phyloP scores from a whole-genome alignment of 37 sponge, comb jelly and placozoan species.

The Mnemiopsis leidyi region DNA sequence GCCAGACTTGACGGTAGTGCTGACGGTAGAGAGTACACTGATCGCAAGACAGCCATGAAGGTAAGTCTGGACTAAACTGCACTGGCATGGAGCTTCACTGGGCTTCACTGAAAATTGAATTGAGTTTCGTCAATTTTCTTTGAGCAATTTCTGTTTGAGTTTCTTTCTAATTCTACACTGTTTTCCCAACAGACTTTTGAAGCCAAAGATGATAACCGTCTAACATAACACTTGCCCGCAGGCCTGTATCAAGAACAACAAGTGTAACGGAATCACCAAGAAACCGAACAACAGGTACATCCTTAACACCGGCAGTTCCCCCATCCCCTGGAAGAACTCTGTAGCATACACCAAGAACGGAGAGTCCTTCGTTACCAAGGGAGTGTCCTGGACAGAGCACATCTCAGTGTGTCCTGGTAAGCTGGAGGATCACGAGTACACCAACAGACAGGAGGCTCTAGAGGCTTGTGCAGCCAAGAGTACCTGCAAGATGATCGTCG shows the following conservation, averaged over 20 bases:
- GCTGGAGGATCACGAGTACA: background rate
- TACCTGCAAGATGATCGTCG: background rate
- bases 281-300: background rate
- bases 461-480: background rate
- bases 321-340: background rate
- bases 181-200: too few relatives aligned
- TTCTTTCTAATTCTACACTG: too few relatives aligned
- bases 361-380: background rate
- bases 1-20: background rate
- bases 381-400: background rate
- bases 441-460: conserved; percentile 8
- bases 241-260: background rate
- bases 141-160: too few relatives aligned
- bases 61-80: too few relatives aligned
- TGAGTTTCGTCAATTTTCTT: too few relatives aligned
- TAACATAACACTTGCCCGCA: background rate
- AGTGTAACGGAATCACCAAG: conserved; percentile 14
- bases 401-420: background rate
- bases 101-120: too few relatives aligned
- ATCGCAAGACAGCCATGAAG: background rate
- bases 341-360: background rate
- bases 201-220: too few relatives aligned
- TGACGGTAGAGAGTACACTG: background rate
- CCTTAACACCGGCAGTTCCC: conserved; percentile 9
- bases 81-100: too few relatives aligned